Evolutionary conservation across 2,888 invertebrate genomes (phyloP).

Genomic region (Orthonevra nobilis): DNA sequence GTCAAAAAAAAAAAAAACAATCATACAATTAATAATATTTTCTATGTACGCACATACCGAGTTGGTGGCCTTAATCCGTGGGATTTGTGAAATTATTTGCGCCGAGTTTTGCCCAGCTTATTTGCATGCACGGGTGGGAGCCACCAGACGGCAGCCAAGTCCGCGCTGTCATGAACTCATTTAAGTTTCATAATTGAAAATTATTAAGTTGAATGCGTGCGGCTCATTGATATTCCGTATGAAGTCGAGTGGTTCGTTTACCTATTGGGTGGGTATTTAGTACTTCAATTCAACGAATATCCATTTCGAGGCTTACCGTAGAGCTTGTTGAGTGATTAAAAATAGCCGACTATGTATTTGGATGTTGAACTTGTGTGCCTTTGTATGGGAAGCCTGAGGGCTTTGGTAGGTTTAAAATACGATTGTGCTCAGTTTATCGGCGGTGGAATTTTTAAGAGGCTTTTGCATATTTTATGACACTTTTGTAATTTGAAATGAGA

Average conservation of each 20-base stretch:
- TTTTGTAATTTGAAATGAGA: too few species aligned
- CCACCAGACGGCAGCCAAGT: not conserved
- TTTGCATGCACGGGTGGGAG: slow-evolving; percentile 27
- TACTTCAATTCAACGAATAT: slow-evolving; percentile 19
- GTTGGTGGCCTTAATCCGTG: slow-evolving; percentile 10
- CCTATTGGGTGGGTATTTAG: slow-evolving; percentile 3
- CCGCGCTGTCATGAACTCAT: slow-evolving; percentile 30
- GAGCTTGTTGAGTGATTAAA: not conserved
- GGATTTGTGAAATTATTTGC: slow-evolving; percentile 16
- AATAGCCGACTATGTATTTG: too few species aligned
- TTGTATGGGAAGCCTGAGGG: too few species aligned
- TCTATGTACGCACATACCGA: too few species aligned
- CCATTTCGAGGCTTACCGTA: not conserved
- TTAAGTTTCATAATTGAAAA: slow-evolving; percentile 62
- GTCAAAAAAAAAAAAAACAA: too few species aligned
- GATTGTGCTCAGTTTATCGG: too few species aligned
- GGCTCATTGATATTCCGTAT: slow-evolving; percentile 48
- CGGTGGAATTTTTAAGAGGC: too few species aligned
- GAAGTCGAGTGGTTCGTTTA: slow-evolving; percentile 1
- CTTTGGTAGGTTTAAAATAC: too few species aligned
- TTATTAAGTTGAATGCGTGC: slow-evolving; percentile 39
- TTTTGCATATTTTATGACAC: too few species aligned
- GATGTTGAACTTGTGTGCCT: too few species aligned
- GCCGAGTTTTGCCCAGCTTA: slow-evolving; percentile 11
- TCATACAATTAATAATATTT: too few species aligned